These are phyloP conservation scores for Sebastes diploproa DNA, from an alignment of 2,797 vertebrate species.

Conservation along the genomic window DNA sequence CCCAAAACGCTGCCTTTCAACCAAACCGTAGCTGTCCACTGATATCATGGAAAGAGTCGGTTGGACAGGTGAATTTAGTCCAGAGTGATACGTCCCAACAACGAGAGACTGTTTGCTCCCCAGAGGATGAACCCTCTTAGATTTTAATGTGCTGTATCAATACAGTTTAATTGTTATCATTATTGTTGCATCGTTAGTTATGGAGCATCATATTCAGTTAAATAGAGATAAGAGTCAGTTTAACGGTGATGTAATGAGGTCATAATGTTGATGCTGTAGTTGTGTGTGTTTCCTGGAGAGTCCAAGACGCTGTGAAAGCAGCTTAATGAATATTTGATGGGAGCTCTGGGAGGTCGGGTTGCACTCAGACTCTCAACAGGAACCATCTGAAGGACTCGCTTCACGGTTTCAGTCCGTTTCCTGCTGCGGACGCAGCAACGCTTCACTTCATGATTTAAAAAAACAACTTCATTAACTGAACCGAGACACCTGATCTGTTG, in stretches of 20 bases:
- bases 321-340: conserved; percentile 62
- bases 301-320: conserved; percentile 46
- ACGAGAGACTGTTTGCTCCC: not conserved
- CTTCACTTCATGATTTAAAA: not conserved
- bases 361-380: not conserved
- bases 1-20: too few relatives aligned
- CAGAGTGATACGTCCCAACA: not conserved
- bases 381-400: not conserved
- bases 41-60: too few relatives aligned
- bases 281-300: conserved; percentile 29
- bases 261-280: not conserved
- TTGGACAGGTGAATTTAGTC: not conserved
- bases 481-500: not conserved
- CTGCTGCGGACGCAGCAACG: not conserved
- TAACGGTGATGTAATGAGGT: conserved; percentile 9
- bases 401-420: not conserved
- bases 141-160: not conserved
- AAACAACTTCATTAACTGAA: not conserved
- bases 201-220: not conserved
- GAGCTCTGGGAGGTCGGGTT: conserved; percentile 39
- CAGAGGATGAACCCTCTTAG: not conserved
- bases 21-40: too few relatives aligned
- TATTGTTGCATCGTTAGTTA: conserved; percentile 1
- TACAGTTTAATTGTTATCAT: not conserved
- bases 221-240: not conserved